phyloP scores from a whole-genome alignment of 2,888 invertebrate genomes.

The Leucophenga maculata region DNA sequence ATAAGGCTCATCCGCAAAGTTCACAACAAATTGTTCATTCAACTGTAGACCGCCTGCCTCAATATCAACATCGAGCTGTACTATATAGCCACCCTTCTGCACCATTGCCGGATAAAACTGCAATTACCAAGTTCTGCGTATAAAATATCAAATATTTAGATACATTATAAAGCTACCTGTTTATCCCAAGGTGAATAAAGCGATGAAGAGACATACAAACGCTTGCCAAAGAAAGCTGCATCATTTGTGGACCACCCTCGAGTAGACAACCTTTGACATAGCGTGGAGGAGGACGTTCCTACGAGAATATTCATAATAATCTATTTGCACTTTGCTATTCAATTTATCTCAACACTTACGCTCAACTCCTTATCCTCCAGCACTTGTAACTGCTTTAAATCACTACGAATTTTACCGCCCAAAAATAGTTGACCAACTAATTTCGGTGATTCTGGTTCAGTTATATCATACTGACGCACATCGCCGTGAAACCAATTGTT shows the following conservation, averaged over 20 bases:
- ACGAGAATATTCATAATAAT: too few species aligned
- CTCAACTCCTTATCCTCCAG: constrained; percentile 81
- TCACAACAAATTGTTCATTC: constrained; percentile 88
- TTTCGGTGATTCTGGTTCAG: constrained; percentile 84
- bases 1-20: constrained; percentile 88
- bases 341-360: constrained; percentile 66
- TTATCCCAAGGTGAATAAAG: constrained; percentile 93
- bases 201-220: constrained; percentile 91
- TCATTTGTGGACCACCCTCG: constrained; percentile 92
- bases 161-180: constrained; percentile 72
- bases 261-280: constrained; percentile 83
- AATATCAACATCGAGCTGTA: constrained; percentile 87
- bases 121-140: neutral
- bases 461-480: constrained; percentile 93
- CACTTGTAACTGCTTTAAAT: constrained; percentile 79
- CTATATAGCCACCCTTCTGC: constrained; percentile 77
- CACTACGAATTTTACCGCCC: constrained; percentile 84
- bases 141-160: neutral
- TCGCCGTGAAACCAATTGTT: constrained; percentile 95
- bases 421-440: constrained; percentile 85
- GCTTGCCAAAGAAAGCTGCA: constrained; percentile 91
- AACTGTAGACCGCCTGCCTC: constrained; percentile 88
- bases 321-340: too few species aligned
- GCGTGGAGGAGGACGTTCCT: constrained; percentile 78
- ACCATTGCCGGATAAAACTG: constrained; percentile 88